Evolutionary conservation across 2,888 invertebrate species (phyloP).

Genomic region (Phytoseiulus persimilis): DNA sequence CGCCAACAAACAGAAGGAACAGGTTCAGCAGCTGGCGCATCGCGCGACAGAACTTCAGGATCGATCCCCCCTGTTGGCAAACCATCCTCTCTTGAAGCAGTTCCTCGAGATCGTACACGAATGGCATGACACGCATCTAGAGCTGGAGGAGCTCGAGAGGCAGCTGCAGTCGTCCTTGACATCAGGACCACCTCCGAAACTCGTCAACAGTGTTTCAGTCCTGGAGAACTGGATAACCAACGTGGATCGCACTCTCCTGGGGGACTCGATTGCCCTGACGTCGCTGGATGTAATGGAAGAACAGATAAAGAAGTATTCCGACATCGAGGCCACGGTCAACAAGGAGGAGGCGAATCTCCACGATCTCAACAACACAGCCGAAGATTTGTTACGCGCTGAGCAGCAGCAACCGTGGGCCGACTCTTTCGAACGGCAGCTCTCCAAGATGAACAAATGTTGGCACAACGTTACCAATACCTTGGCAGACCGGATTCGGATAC

Average conservation of each 20-base stretch:
- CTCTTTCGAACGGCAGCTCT: slow-evolving; percentile 42
- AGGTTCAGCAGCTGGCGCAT: slow-evolving; percentile 1
- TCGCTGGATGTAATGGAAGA: slow-evolving; percentile 49
- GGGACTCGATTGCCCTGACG: slow-evolving; percentile 49
- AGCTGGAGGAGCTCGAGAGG: slow-evolving; percentile 53
- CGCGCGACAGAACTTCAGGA: slow-evolving; percentile 7
- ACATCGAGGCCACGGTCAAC: slow-evolving; percentile 43
- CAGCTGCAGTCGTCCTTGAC: slow-evolving; percentile 52
- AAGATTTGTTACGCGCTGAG: slow-evolving; percentile 43
- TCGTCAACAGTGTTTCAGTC: slow-evolving; percentile 50
- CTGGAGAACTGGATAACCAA: slow-evolving; percentile 50
- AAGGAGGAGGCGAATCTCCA: slow-evolving; percentile 45
- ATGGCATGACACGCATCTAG: slow-evolving; percentile 34
- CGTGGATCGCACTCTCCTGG: slow-evolving; percentile 49
- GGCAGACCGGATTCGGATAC: neutral
- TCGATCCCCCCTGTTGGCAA: neutral
- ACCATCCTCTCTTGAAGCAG: neutral
- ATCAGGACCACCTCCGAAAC: slow-evolving; percentile 50
- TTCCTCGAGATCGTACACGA: slow-evolving; percentile 24
- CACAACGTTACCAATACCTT: slow-evolving; percentile 41
- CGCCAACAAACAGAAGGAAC: slow-evolving; percentile 29
- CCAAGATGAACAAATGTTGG: slow-evolving; percentile 43
- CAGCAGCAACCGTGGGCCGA: slow-evolving; percentile 42
- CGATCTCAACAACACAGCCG: slow-evolving; percentile 43
- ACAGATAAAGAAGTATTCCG: slow-evolving; percentile 49